Evolutionary conservation across 2,797 vertebrate species (phyloP).

Genomic region (Acrossocheilus wenchowensis): DNA sequence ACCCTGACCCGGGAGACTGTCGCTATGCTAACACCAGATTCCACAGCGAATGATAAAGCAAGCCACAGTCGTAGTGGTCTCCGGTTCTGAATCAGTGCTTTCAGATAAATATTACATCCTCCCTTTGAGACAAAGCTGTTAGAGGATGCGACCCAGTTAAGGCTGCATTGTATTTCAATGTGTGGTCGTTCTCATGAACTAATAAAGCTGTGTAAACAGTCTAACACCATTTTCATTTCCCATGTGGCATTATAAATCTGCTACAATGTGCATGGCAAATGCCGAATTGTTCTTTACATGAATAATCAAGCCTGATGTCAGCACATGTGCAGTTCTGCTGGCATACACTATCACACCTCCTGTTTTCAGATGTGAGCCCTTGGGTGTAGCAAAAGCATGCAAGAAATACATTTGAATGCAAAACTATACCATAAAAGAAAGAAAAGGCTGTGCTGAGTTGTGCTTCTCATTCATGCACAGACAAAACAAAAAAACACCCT

Average conservation of each 20-base stretch:
- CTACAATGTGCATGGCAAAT: conserved; percentile 32
- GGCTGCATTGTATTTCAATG: conserved; percentile 46
- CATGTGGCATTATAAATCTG: conserved; percentile 28
- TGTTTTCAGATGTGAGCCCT: not conserved
- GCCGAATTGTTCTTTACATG: conserved; percentile 16
- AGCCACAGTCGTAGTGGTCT: conserved; percentile 34
- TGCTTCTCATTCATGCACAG: not conserved
- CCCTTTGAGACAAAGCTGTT: conserved; percentile 48
- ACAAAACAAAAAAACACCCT: not conserved
- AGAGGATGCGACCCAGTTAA: conserved; percentile 50
- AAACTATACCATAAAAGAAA: not conserved
- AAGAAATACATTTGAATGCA: not conserved
- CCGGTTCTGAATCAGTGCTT: conserved; percentile 46
- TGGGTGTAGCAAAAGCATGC: not conserved
- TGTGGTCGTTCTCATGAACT: conserved; percentile 35
- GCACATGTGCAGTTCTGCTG: conserved; percentile 5
- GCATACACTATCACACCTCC: not conserved
- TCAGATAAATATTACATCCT: conserved; percentile 48
- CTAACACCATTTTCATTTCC: conserved; percentile 40
- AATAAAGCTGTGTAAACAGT: conserved; percentile 35
- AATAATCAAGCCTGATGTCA: conserved; percentile 38
- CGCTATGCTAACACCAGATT: not conserved
- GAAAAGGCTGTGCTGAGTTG: not conserved
- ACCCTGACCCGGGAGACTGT: conserved; percentile 25
- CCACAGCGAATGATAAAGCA: conserved; percentile 29